Evolutionary conservation across 1,140 invertebrate genomes (phyloP).

Genomic region (Drosophila triauraria): DNA sequence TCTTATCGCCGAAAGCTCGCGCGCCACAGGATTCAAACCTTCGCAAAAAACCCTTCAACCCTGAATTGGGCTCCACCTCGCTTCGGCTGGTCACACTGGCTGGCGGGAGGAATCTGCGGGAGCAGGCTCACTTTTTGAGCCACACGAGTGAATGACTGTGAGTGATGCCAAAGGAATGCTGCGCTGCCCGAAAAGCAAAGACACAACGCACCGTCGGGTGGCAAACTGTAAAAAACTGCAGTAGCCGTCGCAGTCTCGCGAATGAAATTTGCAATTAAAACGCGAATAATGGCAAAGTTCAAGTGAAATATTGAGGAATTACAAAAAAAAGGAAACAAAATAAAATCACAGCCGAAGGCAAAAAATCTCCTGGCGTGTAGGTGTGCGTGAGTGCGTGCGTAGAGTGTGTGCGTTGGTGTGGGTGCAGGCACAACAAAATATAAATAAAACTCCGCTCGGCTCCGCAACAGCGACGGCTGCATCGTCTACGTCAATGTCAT

Average conservation of each 20-base stretch:
- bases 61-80: conserved; percentile 22
- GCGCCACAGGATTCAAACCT: conserved; percentile 32
- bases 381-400: conserved; percentile 26
- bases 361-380: conserved; percentile 39
- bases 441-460: conserved; percentile 68
- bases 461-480: conserved; percentile 17
- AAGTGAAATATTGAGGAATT: conserved; percentile 31
- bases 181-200: conserved; percentile 27
- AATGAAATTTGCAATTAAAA: conserved; percentile 41
- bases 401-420: conserved; percentile 27
- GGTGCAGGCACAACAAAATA: conserved; percentile 74
- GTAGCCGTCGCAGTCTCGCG: conserved; percentile 20
- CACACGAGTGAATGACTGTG: conserved; percentile 15
- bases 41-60: conserved; percentile 23
- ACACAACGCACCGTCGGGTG: conserved; percentile 23
- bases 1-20: conserved; percentile 6
- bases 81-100: conserved; percentile 19
- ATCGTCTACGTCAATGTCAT: conserved; percentile 68
- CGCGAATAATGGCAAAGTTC: conserved; percentile 31
- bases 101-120: conserved; percentile 33
- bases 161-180: conserved; percentile 48
- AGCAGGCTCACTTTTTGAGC: conserved; percentile 33
- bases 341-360: conserved; percentile 7
- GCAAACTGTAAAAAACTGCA: conserved; percentile 23
- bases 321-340: conserved; percentile 32